A percentile compares a stretch with the other conserved stretches of the same genome.
Conservation (phyloP, 2,888 invertebrate species). For the Zygogramma bicolorata region DNA sequence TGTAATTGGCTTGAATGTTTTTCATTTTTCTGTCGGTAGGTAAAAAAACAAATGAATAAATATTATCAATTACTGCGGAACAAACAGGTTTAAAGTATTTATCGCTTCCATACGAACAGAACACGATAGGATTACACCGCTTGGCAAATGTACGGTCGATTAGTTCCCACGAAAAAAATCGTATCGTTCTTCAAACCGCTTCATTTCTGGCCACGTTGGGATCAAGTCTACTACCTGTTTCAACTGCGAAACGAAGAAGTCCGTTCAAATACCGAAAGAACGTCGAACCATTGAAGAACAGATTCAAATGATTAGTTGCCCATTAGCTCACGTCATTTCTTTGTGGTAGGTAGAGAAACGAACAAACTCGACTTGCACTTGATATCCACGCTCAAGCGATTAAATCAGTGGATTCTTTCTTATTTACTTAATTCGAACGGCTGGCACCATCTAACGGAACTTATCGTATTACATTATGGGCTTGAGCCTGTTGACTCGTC, state of each 20-base stretch:
- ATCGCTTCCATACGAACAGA: neutral
- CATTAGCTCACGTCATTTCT: constrained; percentile 28
- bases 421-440: constrained; percentile 15
- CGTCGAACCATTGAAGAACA: constrained; percentile 3
- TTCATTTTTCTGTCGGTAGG: too few species aligned
- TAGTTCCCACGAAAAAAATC: neutral
- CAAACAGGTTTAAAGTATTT: too few species aligned
- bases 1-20: too few species aligned
- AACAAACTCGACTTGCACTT: neutral
- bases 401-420: constrained; percentile 2
- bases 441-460: constrained; percentile 28
- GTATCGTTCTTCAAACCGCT: neutral
- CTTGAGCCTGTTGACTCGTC: constrained; percentile 37
- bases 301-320: constrained; percentile 35
- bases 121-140: neutral
- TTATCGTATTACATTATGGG: constrained; percentile 19
- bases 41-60: too few species aligned
- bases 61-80: too few species aligned
- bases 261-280: constrained; percentile 6
- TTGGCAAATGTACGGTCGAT: neutral
- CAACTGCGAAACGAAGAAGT: neutral
- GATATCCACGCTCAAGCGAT: constrained; percentile 21
- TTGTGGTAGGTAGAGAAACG: constrained; percentile 11
- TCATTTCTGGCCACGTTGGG: neutral
- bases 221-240: constrained; percentile 1